Base-by-base conservation (phyloP, 2,888 invertebrate genomes). In the Watsonalla binaria region DNA sequence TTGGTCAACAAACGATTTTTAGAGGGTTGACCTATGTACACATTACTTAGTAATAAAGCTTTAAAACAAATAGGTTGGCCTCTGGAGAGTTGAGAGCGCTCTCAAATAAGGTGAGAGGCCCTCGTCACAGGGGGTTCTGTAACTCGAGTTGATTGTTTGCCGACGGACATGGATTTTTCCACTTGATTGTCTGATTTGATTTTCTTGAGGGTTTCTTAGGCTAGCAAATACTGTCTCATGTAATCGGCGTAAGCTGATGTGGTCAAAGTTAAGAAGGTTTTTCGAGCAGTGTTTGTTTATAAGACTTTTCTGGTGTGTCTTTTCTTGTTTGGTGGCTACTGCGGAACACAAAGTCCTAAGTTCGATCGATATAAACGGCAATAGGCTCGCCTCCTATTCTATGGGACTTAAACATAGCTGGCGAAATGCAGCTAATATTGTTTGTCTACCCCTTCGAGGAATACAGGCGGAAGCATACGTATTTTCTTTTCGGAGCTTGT, bases 171-270 rank as follows among this genome's bases (percentile, higher is more conserved):
- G 82, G 89, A 90, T 89, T 90, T 90, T 90, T 90, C 89, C 87
- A 90, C 88, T 89, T 90, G 90, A 90, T 90, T 90, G 88, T 90
- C 89, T 84, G 90, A 90, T 90, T 88, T 86, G 86, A 90, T 90
- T 90, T 89, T 81, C 83, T 82, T 75, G 74, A 81, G 80, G 77
- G 66, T 72, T 75, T 76, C 81, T 80, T 76, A 71, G 76, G 78
- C 78, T 76, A 58, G 70, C 73, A 82, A 81, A 80, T 74, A 78
- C 69, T 69, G 60, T 60, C 59, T 59, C 74, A 74, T 73, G 72
- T 74, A 72, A 75, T 74, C 67, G 65, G 64, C 66, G 70, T 69
- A 49, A 15, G 15, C 14, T 39, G 37, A 37, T 37, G 14, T n/a
- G 15, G 14, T 37, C 37, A 49, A 39, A 37, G 14, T 11, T 49